Base-by-base conservation (phyloP, 2,888 invertebrate genomes). In the Rotaria macrura region DNA sequence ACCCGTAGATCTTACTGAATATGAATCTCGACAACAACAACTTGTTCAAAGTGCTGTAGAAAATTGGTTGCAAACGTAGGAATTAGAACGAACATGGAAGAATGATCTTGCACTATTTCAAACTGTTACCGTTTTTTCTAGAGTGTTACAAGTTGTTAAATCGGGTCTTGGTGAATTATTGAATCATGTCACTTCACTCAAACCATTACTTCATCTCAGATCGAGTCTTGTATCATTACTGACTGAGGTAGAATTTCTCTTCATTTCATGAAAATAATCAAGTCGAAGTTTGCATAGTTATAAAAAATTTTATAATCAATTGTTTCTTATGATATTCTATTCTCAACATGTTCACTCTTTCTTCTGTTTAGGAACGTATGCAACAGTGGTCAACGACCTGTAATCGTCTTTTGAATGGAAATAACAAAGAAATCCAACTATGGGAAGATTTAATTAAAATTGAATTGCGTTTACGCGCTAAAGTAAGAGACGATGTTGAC, bases 391-490 rank as follows among this genome's bases (percentile, higher is more conserved):
- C 23, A 79, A 43, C 20, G 2, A 10, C 43, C 4, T 79, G 79
- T 43, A 79, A 43, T 79, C 79, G 79, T 43, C n/a, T 79, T 3
- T 79, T 79, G n/a, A 79, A 79, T 79, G 43, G 43, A 43, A 79
- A 79, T 43, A 25, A 65, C 38, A 79, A 43, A n/a, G 43, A 79
- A 1, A 79, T 79, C 14, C 43, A 12, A 43, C n/a, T 79, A 43
- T 79, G 79, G 79, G n/a, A 79, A 43, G 43, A 79, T 79, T 43
- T 79, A n/a, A 79, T 79, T 43, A 79, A 79, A 43, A 12, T 40
- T 10, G 43, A 79, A 79, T 43, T 79, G 43, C 79, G 79, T n/a
- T 6, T 25, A 43, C 79, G 43, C n/a, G 79, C 79, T 14, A 79
- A 43, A 79, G 79, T 79, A 79, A 38, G 20, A 1, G 20, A 34